A percentile compares a stretch with the other conserved stretches of the same genome.
phyloP scores from a whole-genome alignment of 2,797 vertebrate genomes.

The Mallotus villosus region DNA sequence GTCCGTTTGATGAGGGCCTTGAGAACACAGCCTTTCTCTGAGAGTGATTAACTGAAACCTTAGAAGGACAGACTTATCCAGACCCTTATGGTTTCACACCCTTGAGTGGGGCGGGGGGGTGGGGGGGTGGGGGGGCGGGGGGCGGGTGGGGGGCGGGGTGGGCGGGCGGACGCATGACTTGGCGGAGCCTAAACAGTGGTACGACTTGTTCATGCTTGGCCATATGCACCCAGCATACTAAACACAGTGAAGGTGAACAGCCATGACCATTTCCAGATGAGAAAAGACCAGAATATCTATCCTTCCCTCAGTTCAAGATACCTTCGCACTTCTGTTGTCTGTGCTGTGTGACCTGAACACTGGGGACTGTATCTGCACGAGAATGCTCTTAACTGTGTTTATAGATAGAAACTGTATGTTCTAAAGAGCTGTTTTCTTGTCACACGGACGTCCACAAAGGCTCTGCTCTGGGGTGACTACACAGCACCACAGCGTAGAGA shows the following conservation, averaged over 20 bases:
- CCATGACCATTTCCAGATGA: slow-evolving; percentile 39
- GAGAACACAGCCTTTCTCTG: slow-evolving; percentile 49
- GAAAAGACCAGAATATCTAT: slow-evolving; percentile 26
- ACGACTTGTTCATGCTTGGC: slow-evolving; percentile 8
- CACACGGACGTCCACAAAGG: slow-evolving; percentile 21
- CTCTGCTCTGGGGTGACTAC: slow-evolving; percentile 19
- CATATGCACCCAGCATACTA: slow-evolving; percentile 44
- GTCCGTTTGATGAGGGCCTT: slow-evolving; percentile 48
- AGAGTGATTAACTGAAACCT: slow-evolving; percentile 65
- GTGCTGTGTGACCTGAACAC: neutral
- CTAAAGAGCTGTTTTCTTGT: slow-evolving; percentile 12
- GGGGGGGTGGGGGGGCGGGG: too few species aligned
- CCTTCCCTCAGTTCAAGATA: neutral
- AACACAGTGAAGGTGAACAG: slow-evolving; percentile 65
- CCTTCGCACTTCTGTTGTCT: slow-evolving; percentile 13
- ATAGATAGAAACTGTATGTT: neutral
- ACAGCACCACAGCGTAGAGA: slow-evolving; percentile 26
- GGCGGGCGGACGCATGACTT: slow-evolving; percentile 44
- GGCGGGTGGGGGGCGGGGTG: too few species aligned
- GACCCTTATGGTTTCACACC: slow-evolving; percentile 52
- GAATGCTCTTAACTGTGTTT: neutral
- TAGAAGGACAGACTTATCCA: slow-evolving; percentile 40
- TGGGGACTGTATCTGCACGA: neutral
- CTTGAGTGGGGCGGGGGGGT: slow-evolving; percentile 28
- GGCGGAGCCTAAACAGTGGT: slow-evolving; percentile 24